Evolutionary conservation across 1,140 invertebrate species (phyloP).

Genomic region (Aphidius gifuensis): DNA sequence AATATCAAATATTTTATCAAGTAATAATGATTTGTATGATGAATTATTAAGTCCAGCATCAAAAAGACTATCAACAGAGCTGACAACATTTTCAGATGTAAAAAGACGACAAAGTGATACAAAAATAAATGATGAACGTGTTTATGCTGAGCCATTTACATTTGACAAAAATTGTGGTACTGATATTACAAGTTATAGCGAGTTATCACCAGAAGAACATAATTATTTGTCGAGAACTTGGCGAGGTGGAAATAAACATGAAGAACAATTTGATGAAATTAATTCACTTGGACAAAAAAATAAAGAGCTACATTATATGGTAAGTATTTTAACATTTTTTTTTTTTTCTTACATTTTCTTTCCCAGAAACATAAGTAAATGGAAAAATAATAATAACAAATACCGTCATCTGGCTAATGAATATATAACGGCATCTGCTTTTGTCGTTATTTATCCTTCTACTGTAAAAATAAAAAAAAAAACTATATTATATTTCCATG

Average conservation of each 20-base stretch:
- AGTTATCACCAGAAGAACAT: slow-evolving; percentile 18
- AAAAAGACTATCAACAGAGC: slow-evolving; percentile 24
- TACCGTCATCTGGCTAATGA: too few species aligned
- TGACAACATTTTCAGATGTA: slow-evolving; percentile 26
- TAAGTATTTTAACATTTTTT: slow-evolving; percentile 28
- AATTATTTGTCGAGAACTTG: slow-evolving; percentile 27
- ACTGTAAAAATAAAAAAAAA: too few species aligned
- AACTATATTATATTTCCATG: too few species aligned
- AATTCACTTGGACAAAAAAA: slow-evolving; percentile 8
- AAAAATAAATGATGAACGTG: slow-evolving; percentile 39
- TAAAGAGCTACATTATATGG: slow-evolving; percentile 50
- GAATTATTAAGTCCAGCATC: slow-evolving; percentile 21
- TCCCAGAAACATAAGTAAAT: neutral
- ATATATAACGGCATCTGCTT: too few species aligned
- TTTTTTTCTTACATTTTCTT: slow-evolving; percentile 19
- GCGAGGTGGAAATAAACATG: slow-evolving; percentile 27
- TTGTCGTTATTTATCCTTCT: too few species aligned
- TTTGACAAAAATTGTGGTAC: slow-evolving; percentile 32
- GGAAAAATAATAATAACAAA: too few species aligned
- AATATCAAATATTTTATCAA: slow-evolving; percentile 14
- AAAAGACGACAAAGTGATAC: slow-evolving; percentile 24
- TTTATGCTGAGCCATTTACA: slow-evolving; percentile 53
- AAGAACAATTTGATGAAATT: neutral
- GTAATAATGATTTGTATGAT: slow-evolving; percentile 22
- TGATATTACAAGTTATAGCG: slow-evolving; percentile 22